Percentiles rank a stretch among this genome's conserved stretches.
phyloP scores from a whole-genome alignment of 2,113 vertebrate genomes.

The Nothoprocta pentlandii region DNA sequence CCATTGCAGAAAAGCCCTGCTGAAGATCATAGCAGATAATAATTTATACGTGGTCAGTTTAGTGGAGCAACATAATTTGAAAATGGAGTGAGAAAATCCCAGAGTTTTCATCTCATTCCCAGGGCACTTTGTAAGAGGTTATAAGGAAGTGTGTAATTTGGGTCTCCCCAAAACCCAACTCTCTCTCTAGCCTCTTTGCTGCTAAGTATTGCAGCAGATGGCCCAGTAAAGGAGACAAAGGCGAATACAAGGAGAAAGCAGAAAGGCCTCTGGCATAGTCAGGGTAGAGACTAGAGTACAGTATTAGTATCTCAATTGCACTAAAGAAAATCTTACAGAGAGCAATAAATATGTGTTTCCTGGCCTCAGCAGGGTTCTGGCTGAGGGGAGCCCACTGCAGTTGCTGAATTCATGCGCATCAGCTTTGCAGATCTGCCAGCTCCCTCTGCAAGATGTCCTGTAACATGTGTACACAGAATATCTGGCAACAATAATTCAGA shows the following conservation, averaged over 20 bases:
- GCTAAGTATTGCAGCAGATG: neutral
- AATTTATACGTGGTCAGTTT: neutral
- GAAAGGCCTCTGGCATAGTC: neutral
- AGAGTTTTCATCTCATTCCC: neutral
- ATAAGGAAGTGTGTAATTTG: neutral
- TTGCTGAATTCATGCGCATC: neutral
- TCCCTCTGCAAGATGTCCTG: conserved; percentile 43
- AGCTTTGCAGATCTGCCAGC: conserved; percentile 57
- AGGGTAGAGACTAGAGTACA: neutral
- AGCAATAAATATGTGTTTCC: conserved; percentile 27
- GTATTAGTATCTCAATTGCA: neutral
- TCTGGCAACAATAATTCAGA: conserved; percentile 59
- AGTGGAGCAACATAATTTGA: neutral
- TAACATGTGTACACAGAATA: conserved; percentile 39
- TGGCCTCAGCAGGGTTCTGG: neutral
- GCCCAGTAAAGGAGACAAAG: neutral
- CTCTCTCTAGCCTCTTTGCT: neutral
- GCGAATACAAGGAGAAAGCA: neutral
- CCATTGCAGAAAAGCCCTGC: neutral
- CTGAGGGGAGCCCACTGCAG: conserved; percentile 16
- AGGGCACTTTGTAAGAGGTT: neutral
- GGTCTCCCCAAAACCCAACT: neutral
- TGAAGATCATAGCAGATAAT: neutral
- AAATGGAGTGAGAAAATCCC: neutral
- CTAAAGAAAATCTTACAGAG: neutral